A percentile compares a stretch with the other conserved stretches of the same genome.
phyloP scores from a whole-genome alignment of 2,113 vertebrate genomes.

The Polyodon spathula region DNA sequence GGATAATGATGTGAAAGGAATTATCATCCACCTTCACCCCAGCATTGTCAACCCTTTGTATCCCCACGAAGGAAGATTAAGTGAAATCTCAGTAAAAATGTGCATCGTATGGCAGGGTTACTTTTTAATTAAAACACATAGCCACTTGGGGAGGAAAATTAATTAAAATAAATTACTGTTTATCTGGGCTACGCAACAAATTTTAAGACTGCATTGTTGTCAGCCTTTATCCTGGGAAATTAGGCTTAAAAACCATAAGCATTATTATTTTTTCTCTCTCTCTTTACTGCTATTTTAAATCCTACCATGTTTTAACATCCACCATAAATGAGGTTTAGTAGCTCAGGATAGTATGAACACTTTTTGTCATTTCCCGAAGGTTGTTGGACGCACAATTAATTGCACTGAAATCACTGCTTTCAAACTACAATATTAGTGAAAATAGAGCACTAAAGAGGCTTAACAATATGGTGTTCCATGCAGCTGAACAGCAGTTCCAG shows the following conservation, averaged over 20 bases:
- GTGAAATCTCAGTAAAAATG: neutral
- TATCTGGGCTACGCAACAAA: constrained; percentile 42
- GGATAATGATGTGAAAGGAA: constrained; percentile 2
- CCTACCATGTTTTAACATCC: too few species aligned
- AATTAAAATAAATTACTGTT: constrained; percentile 53
- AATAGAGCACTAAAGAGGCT: too few species aligned
- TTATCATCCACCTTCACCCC: neutral
- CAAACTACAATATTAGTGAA: too few species aligned
- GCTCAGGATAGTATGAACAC: too few species aligned
- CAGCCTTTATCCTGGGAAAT: constrained; percentile 32
- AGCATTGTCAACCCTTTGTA: neutral
- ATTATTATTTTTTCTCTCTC: too few species aligned
- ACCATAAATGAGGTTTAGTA: too few species aligned
- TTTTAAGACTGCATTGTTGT: constrained; percentile 27
- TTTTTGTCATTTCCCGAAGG: too few species aligned
- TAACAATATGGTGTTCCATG: too few species aligned
- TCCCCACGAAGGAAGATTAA: constrained; percentile 9
- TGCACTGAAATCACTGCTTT: too few species aligned
- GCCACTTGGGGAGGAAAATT: constrained; percentile 38
- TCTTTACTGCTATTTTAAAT: too few species aligned
- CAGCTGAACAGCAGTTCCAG: too few species aligned
- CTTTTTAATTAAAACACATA: constrained; percentile 29
- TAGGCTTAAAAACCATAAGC: constrained; percentile 26
- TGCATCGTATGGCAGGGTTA: constrained; percentile 3
- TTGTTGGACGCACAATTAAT: too few species aligned